A percentile compares a stretch with the other conserved stretches of the same genome.
phyloP scores from a whole-genome alignment of 2,113 vertebrate species.

The Thymallus thymallus region DNA sequence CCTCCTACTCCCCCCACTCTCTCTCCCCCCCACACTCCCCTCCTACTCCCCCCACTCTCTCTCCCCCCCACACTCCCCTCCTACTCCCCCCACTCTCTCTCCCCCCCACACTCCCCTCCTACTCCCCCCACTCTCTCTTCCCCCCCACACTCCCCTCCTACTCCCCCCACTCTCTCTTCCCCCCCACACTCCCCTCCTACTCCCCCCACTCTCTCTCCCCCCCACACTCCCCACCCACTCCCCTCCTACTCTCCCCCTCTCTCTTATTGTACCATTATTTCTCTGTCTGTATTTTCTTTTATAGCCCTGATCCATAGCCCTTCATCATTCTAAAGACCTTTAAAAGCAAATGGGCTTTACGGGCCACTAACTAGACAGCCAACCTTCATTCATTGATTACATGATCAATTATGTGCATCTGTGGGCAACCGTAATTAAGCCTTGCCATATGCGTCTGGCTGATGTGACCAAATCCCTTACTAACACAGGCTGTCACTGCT shows the following conservation, averaged over 20 bases:
- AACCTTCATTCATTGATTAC: conserved; percentile 67
- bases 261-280: conserved; percentile 38
- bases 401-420: conserved; percentile 65
- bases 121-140: too few relatives aligned
- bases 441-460: conserved; percentile 49
- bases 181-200: conserved; percentile 10
- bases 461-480: conserved; percentile 54
- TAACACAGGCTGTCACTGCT: conserved; percentile 36
- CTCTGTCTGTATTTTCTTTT: conserved; percentile 45
- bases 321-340: conserved; percentile 69
- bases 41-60: too few relatives aligned
- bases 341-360: conserved; percentile 63
- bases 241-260: not conserved
- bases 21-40: too few relatives aligned
- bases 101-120: too few relatives aligned
- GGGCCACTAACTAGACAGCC: conserved; percentile 51
- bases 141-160: too few relatives aligned
- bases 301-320: conserved; percentile 23
- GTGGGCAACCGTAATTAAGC: conserved; percentile 62
- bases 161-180: not conserved
- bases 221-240: conserved; percentile 8
- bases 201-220: conserved; percentile 4
- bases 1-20: too few relatives aligned
- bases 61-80: too few relatives aligned
- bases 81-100: too few relatives aligned